Conservation (phyloP, 2,797 vertebrate genomes). For the Buphagus erythrorhynchus region DNA sequence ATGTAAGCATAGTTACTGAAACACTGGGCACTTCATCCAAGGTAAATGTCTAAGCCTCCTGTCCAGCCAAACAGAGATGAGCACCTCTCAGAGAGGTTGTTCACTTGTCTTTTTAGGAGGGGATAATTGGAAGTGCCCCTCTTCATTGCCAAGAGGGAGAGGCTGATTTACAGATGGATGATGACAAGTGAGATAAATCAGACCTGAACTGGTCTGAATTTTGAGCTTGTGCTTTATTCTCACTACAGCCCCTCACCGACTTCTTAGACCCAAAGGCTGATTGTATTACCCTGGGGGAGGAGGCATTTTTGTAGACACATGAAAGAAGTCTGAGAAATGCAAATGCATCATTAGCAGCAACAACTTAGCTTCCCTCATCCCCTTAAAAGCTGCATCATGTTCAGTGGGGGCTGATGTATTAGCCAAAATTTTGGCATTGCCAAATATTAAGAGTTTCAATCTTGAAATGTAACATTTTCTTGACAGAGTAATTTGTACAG, state of each 20-base stretch:
- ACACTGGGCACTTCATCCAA: neutral
- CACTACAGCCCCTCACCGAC: rapidly evolving
- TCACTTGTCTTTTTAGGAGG: neutral
- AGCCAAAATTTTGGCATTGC: neutral
- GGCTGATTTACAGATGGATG: neutral
- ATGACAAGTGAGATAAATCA: neutral
- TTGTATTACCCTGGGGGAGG: neutral
- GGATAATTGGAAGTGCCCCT: neutral
- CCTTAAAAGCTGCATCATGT: neutral
- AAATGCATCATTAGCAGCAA: neutral
- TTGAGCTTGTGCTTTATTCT: neutral
- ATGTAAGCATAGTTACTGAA: neutral
- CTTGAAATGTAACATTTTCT: neutral
- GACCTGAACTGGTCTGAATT: neutral
- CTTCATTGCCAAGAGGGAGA: neutral
- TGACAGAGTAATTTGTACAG: neutral
- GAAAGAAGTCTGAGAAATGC: neutral
- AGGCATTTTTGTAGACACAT: neutral
- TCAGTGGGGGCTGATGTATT: neutral
- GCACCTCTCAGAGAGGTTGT: neutral
- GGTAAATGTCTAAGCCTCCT: neutral
- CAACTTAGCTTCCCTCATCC: neutral
- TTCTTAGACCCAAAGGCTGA: neutral
- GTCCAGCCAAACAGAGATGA: neutral
- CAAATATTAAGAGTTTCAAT: neutral